These are phyloP conservation scores for Megastigmus dorsalis DNA, from an alignment of 2,888 invertebrate genomes.

Conservation along the genomic window DNA sequence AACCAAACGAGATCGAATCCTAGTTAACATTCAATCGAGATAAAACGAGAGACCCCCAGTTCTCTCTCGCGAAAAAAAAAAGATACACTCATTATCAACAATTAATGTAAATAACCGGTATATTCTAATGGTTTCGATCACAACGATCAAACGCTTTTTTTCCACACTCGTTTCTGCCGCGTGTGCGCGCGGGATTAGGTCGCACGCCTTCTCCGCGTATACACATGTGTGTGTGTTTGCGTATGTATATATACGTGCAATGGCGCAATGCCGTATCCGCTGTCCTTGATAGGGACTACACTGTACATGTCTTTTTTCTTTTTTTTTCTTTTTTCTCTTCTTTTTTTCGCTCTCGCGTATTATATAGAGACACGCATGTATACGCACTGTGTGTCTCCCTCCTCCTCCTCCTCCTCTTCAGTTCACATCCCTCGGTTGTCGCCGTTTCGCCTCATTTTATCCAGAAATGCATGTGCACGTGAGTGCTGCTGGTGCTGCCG, in stretches of 20 bases:
- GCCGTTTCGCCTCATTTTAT: background rate
- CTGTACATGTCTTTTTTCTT: conserved; percentile 6
- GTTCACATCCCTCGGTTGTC: background rate
- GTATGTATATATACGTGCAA: conserved; percentile 5
- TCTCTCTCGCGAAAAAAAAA: too few species aligned
- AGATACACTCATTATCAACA: too few species aligned
- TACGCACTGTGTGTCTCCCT: background rate
- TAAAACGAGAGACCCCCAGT: too few species aligned
- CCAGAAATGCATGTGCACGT: background rate
- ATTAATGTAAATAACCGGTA: too few species aligned
- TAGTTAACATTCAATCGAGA: too few species aligned
- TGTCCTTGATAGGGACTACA: conserved; percentile 41
- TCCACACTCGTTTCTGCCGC: too few species aligned
- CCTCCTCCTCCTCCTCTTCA: conserved; percentile 5
- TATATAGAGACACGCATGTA: background rate
- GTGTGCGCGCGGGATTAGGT: conserved; percentile 27
- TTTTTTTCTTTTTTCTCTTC: too few species aligned
- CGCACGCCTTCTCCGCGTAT: conserved; percentile 8
- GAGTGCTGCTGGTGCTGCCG: too few species aligned
- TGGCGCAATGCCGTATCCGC: conserved; percentile 25
- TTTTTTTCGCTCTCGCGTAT: too few species aligned
- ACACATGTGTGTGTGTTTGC: background rate
- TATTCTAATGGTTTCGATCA: too few species aligned
- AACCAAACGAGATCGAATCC: too few species aligned
- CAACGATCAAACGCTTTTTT: too few species aligned